Conservation (phyloP, 2,888 invertebrate genomes). For the Spicauda simplicius region DNA sequence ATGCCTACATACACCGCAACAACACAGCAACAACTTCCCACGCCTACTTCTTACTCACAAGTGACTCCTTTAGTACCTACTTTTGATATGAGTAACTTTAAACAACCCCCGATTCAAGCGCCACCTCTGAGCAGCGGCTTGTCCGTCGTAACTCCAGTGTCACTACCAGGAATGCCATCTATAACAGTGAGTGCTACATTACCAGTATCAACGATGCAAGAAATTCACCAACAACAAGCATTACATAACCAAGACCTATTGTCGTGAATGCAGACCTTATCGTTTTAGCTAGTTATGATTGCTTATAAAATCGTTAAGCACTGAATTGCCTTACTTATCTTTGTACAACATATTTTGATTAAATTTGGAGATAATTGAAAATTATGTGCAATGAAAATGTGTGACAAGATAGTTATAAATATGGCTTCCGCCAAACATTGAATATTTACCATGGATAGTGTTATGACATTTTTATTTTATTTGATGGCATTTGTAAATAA, state of each 20-base stretch:
- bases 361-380: conserved; percentile 43
- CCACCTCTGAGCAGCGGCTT: conserved; percentile 66
- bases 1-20: conserved; percentile 69
- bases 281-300: conserved; percentile 34
- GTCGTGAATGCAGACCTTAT: conserved; percentile 59
- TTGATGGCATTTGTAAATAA: conserved; percentile 23
- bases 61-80: conserved; percentile 66
- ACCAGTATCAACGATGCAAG: conserved; percentile 86
- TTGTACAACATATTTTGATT: conserved; percentile 53
- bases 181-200: conserved; percentile 90
- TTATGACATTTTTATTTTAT: conserved; percentile 8
- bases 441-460: neutral
- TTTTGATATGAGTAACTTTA: conserved; percentile 75
- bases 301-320: conserved; percentile 53
- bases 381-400: conserved; percentile 31
- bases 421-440: neutral
- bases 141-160: conserved; percentile 88
- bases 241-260: conserved; percentile 74
- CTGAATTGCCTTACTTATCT: conserved; percentile 49
- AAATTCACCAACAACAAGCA: conserved; percentile 76
- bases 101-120: conserved; percentile 63
- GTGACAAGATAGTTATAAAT: conserved; percentile 1
- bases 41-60: conserved; percentile 48
- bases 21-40: conserved; percentile 55
- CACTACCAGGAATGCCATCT: conserved; percentile 91